These are phyloP conservation scores for Doris montereyensis DNA, from an alignment of 2,888 invertebrate genomes.

Conservation along the genomic window DNA sequence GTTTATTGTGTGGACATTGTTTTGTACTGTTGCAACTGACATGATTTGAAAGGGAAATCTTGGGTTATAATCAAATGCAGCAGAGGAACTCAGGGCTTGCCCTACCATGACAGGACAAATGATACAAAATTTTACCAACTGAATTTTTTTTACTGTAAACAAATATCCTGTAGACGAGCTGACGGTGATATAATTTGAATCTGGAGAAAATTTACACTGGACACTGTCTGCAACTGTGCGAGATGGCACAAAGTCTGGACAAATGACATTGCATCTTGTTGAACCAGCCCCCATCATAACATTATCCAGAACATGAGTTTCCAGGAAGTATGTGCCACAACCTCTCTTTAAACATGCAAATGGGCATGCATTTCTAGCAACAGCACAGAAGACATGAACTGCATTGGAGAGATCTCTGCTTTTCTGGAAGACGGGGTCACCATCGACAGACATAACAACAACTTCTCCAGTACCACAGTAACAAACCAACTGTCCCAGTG, in stretches of 20 bases:
- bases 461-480: constrained; percentile 51
- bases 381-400: constrained; percentile 52
- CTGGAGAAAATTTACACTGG: constrained; percentile 61
- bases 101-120: constrained; percentile 54
- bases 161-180: constrained; percentile 50
- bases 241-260: constrained; percentile 45
- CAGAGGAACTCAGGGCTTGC: constrained; percentile 47
- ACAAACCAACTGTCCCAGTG: constrained; percentile 54
- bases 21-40: constrained; percentile 53
- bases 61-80: constrained; percentile 62
- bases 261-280: constrained; percentile 46
- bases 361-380: constrained; percentile 59
- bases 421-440: constrained; percentile 49
- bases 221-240: constrained; percentile 51
- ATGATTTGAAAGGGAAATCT: constrained; percentile 46
- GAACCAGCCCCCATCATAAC: neutral
- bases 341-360: constrained; percentile 53
- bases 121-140: constrained; percentile 44
- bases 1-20: constrained; percentile 50
- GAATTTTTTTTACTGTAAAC: constrained; percentile 47
- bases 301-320: constrained; percentile 28
- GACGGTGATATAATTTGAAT: constrained; percentile 55
- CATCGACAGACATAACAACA: constrained; percentile 44
- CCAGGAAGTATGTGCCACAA: constrained; percentile 42
- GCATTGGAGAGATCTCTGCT: constrained; percentile 49